Evolutionary conservation across 2,888 invertebrate genomes (phyloP).

Genomic region (Agapostemon virescens): DNA sequence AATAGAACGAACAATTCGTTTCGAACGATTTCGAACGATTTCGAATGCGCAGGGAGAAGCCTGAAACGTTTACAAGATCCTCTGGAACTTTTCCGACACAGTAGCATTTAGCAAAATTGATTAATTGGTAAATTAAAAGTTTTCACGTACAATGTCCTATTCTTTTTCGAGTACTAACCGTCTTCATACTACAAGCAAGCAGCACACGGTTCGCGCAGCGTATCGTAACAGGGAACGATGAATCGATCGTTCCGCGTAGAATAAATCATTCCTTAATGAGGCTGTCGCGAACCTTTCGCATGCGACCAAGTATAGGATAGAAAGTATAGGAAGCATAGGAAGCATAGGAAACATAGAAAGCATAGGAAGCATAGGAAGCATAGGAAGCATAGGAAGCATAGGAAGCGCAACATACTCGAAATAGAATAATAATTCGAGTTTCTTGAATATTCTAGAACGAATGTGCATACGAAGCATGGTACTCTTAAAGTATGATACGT

Average conservation of each 20-base stretch:
- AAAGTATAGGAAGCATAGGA: no score
- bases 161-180: neutral
- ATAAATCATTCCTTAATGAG: constrained; percentile 12
- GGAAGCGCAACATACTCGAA: neutral
- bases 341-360: no score
- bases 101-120: neutral
- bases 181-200: neutral
- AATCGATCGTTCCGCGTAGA: constrained; percentile 7
- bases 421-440: neutral
- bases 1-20: neutral
- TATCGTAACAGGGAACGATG: constrained; percentile 1
- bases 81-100: no score
- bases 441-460: neutral
- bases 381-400: neutral
- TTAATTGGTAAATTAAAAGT: neutral
- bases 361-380: neutral
- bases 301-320: neutral
- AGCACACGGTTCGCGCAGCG: neutral
- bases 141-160: neutral
- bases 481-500: neutral
- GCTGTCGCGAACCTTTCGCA: neutral
- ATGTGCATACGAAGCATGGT: neutral
- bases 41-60: no score
- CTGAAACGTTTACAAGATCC: no score
- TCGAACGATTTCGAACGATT: neutral